A percentile compares a stretch with the other conserved stretches of the same genome.
These are phyloP conservation scores for Laspeyria flexula DNA, from an alignment of 2,888 invertebrate genomes.

Conservation along the genomic window DNA sequence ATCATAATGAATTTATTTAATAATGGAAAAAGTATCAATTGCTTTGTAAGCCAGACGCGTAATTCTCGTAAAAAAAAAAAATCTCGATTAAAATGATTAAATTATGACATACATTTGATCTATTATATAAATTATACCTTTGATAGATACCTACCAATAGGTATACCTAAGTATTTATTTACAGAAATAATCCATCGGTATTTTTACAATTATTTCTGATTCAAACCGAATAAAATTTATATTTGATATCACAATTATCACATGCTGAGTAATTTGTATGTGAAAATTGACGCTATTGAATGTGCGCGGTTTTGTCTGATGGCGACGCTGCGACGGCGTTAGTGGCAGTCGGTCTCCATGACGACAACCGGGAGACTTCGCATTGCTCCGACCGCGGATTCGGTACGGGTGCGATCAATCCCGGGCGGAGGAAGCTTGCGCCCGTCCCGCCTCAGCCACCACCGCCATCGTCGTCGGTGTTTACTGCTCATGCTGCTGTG, in stretches of 20 bases:
- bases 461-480: slow-evolving; percentile 28
- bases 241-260: not conserved
- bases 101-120: too few species aligned
- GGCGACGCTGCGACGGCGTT: slow-evolving; percentile 63
- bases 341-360: slow-evolving; percentile 78
- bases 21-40: too few species aligned
- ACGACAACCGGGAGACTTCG: slow-evolving; percentile 68
- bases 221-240: not conserved
- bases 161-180: too few species aligned
- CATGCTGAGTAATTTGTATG: not conserved
- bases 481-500: slow-evolving; percentile 24
- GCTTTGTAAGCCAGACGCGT: too few species aligned
- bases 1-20: too few species aligned
- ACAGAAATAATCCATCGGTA: too few species aligned
- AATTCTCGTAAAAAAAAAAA: too few species aligned
- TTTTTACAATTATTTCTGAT: too few species aligned
- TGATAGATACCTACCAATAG: too few species aligned
- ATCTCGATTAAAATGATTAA: too few species aligned
- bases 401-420: slow-evolving; percentile 73
- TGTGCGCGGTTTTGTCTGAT: slow-evolving; percentile 25
- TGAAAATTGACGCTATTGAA: slow-evolving; percentile 16
- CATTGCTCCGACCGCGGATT: slow-evolving; percentile 55
- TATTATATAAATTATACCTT: too few species aligned
- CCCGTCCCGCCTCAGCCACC: slow-evolving; percentile 47
- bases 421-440: slow-evolving; percentile 64